Base-by-base conservation (phyloP, 2,888 invertebrate genomes). In the Brachypterus glaber region DNA sequence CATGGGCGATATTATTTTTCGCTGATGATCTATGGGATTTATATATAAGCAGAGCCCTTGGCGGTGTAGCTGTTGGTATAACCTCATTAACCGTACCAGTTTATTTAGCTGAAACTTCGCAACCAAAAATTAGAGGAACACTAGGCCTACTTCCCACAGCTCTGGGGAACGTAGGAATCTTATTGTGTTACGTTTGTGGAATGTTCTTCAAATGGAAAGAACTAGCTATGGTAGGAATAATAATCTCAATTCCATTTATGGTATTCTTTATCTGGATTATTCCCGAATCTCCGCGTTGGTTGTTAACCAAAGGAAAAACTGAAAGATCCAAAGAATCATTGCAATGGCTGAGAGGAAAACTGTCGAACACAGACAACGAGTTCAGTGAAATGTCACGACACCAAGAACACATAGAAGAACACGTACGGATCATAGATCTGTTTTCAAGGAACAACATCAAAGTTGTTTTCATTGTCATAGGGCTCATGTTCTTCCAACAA, bases 401-500 rank as follows among this genome's bases (percentile, higher is more conserved):
- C 3, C 82, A 85, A 59, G 74, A 76, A 2, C 80, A 83, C 47
- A 68, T 78, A 29, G 79, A 82, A 47, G 50, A 79, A 41, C 74
- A 76, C 41, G 76, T 74, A 37, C 70, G 70, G 1, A 57, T 81
- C 37, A 55, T 71, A 34, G 85, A 88, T 55, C 66, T 92, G 9
- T 73, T 84, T 50, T 69, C 70, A 27, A 67, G 60, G 41, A 76
- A 74, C 49, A 80, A 91, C 56, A 59, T 82, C 33, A 82, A 82
- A 51, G 88, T 93, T 0, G 64, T 95, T 26, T 61, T 80, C 2
- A 87, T 95, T 46, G 81, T 87, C 1, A 66, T 93, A 17, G 85
- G 88, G 0, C 71, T 96, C 35, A 95, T 95, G 93, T 77, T 91
- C 52, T 92, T 95, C 69, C 96, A 96, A 70, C 96, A 96, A 63